phyloP scores from a whole-genome alignment of 2,888 invertebrate species.

The Volucella bombylans region DNA sequence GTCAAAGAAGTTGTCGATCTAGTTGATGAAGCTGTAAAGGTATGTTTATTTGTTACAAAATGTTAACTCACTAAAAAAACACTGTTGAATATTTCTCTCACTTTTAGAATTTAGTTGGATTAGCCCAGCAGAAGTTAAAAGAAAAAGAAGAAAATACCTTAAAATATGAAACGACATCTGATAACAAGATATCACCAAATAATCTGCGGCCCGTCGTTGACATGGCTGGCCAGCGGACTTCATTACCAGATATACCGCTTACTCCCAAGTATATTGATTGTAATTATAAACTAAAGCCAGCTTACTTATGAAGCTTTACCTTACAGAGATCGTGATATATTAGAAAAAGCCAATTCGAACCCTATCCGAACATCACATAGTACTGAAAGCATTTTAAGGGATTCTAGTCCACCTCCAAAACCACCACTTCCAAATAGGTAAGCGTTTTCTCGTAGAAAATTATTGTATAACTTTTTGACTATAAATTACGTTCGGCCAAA shows the following conservation, averaged over 20 bases:
- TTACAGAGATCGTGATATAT: conserved; percentile 81
- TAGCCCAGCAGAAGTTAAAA: conserved; percentile 92
- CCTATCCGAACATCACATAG: conserved; percentile 90
- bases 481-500: too few relatives aligned
- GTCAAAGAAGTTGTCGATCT: conserved; percentile 87
- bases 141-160: conserved; percentile 83
- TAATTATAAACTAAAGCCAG: background rate
- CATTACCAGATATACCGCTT: conserved; percentile 90
- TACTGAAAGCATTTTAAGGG: conserved; percentile 90
- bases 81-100: conserved; percentile 17
- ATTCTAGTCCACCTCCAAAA: conserved; percentile 91
- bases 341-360: conserved; percentile 83
- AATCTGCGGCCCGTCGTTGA: conserved; percentile 81
- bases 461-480: too few relatives aligned
- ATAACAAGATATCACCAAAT: conserved; percentile 76
- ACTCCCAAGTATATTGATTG: conserved; percentile 88
- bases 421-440: conserved; percentile 93
- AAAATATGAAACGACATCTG: conserved; percentile 76
- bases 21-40: conserved; percentile 89
- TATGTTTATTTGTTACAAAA: conserved; percentile 77
- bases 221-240: conserved; percentile 85
- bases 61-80: conserved; percentile 4
- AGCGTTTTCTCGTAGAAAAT: conserved; percentile 56
- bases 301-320: background rate
- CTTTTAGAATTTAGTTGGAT: conserved; percentile 87